These are phyloP conservation scores for Suncus etruscus DNA, from an alignment of 2,113 vertebrate genomes.

Conservation along the genomic window DNA sequence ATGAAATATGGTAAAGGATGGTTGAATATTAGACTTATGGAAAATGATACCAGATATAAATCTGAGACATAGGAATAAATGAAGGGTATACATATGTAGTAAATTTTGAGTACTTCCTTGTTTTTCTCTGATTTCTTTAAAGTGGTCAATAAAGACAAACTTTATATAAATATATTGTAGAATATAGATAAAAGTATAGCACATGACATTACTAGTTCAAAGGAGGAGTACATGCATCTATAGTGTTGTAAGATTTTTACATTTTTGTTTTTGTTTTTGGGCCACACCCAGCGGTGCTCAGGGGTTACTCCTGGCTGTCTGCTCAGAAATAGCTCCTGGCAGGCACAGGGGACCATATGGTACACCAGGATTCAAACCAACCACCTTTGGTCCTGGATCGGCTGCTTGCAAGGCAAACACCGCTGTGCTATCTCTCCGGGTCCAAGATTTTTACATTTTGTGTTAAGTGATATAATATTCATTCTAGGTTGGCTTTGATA, in stretches of 20 bases:
- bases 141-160: neutral
- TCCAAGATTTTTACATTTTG: neutral
- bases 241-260: neutral
- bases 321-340: no score
- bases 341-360: no score
- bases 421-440: no score
- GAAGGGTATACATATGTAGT: neutral
- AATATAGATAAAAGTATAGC: neutral
- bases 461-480: neutral
- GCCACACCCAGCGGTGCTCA: no score
- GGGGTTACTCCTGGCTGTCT: no score
- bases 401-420: no score
- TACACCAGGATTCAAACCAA: no score
- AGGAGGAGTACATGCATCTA: neutral
- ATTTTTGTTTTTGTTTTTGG: no score
- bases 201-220: neutral
- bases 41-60: neutral
- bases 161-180: neutral
- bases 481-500: neutral
- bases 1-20: neutral
- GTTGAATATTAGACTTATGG: neutral
- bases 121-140: constrained; percentile 5
- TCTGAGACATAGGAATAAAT: neutral
- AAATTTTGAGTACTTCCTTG: neutral
- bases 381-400: no score